Base-by-base conservation (phyloP, 64 coral and sea anemone genomes). In the Porites australiensis region DNA sequence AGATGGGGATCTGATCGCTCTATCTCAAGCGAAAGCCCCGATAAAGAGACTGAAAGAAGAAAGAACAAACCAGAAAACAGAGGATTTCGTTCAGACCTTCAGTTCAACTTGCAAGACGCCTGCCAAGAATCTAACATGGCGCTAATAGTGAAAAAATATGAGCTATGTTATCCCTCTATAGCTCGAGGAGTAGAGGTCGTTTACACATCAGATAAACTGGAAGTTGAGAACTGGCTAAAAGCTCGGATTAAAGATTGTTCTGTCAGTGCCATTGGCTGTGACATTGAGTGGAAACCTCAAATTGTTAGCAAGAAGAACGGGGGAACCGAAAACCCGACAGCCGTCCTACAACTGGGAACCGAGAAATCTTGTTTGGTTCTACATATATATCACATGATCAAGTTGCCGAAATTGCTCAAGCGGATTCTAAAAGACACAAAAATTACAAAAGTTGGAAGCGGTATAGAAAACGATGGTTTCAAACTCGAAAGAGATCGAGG, bases 221-320 rank as follows among this genome's bases (percentile, higher is more conserved):
- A 82, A 52, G 93, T 89, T 16, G 96, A 98, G 50, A 79, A 57
- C 44, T 98, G 96, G 96, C 73, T 98, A 2, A 78, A 60, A 53
- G 89, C 83, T 46, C 90, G 95, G 61, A 77, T 98, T 5, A 90
- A 53, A 72, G 72, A 89, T 81, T 16, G 57, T 83, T 82, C 85
- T 6, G 54, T 57, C 46, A 62, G 18, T 48, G 93, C 83, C 14
- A 10, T 98, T 44, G 96, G 96, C 76, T 92, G 95, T 4, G 96
- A 98, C 27, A 98, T 98, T 37, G 96, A 98, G 82, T 98, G 96
- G 96, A 94, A 75, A 78, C 96, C 96, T 8, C 96, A 98, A 72
- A 95, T 98, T 86, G 58, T 81, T 11, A 87, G 90, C 57, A 98
- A 95, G 69, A 98, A 95, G 86, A 6, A 86, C 52, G 96, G 96